Conservation (phyloP, 1,140 invertebrate species). For the Lerema accius region DNA sequence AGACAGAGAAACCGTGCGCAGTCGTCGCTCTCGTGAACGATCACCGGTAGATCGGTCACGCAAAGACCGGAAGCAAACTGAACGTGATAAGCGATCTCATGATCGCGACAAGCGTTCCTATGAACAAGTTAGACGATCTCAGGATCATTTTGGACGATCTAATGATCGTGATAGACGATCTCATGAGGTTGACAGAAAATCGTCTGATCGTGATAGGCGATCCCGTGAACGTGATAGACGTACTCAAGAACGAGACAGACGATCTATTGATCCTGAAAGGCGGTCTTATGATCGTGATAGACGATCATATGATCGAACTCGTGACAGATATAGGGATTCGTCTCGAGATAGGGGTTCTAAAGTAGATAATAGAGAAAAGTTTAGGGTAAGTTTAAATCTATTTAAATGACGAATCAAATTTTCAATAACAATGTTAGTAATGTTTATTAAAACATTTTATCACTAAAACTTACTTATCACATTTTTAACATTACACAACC, state of each 20-base stretch:
- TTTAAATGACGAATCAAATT: no score
- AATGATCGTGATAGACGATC: conserved; percentile 46
- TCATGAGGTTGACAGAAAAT: conserved; percentile 46
- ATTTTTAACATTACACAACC: no score
- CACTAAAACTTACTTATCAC: no score
- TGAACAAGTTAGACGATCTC: conserved; percentile 25
- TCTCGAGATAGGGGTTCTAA: conserved; percentile 56
- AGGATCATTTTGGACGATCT: conserved; percentile 40
- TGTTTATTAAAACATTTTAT: no score
- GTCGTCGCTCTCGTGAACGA: conserved; percentile 57
- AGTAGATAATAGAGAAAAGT: conserved; percentile 43
- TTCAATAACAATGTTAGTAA: no score
- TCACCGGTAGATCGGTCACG: conserved; percentile 34
- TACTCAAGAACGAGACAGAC: conserved; percentile 55
- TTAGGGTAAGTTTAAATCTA: conserved; percentile 66
- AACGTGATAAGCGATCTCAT: conserved; percentile 46
- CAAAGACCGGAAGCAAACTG: conserved; percentile 43
- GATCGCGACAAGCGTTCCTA: conserved; percentile 34
- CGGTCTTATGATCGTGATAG: conserved; percentile 46
- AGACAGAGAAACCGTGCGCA: conserved; percentile 56
- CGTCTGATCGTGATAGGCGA: conserved; percentile 43
- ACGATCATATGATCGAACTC: conserved; percentile 58
- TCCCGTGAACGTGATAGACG: conserved; percentile 48
- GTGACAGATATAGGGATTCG: conserved; percentile 51
- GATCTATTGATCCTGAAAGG: conserved; percentile 46